phyloP scores from a whole-genome alignment of 2,113 vertebrate species.

The Lathamus discolor region DNA sequence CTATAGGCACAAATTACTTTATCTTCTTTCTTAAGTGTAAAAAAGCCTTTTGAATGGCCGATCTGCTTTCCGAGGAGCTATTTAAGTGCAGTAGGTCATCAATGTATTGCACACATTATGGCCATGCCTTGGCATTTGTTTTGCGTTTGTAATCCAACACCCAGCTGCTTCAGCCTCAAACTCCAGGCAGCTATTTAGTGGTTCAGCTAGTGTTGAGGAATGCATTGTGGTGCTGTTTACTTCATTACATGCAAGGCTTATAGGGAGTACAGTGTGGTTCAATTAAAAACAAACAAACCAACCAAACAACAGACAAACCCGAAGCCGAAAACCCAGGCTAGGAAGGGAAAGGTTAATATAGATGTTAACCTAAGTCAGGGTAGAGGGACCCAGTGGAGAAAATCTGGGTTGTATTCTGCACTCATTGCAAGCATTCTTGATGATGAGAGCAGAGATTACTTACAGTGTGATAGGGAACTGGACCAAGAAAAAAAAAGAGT shows the following conservation, averaged over 20 bases:
- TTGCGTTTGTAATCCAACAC: conserved; percentile 61
- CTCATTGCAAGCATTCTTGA: conserved; percentile 31
- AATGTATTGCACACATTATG: conserved; percentile 22
- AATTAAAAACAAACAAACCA: background rate
- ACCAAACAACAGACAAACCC: background rate
- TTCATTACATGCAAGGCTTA: background rate
- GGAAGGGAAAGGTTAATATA: background rate
- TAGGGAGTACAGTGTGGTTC: background rate
- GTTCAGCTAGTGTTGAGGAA: conserved; percentile 52
- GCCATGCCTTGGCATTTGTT: conserved; percentile 64
- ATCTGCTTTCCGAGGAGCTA: background rate
- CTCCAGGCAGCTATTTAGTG: conserved; percentile 52
- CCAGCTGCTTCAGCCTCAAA: conserved; percentile 57
- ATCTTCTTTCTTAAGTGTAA: background rate
- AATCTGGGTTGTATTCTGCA: background rate
- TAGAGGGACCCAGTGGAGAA: background rate
- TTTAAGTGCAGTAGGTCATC: conserved; percentile 44
- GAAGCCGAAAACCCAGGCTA: background rate
- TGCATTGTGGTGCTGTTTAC: conserved; percentile 59
- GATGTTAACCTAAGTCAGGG: background rate
- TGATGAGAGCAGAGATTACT: conserved; percentile 50
- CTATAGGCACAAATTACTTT: background rate
- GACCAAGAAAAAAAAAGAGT: background rate
- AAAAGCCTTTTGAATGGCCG: background rate
- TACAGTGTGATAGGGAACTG: conserved; percentile 32